Percentiles rank a stretch among this genome's conserved stretches.
Evolutionary conservation across 2,888 invertebrate genomes (phyloP).

Genomic region (Scotopteryx bipunctaria): DNA sequence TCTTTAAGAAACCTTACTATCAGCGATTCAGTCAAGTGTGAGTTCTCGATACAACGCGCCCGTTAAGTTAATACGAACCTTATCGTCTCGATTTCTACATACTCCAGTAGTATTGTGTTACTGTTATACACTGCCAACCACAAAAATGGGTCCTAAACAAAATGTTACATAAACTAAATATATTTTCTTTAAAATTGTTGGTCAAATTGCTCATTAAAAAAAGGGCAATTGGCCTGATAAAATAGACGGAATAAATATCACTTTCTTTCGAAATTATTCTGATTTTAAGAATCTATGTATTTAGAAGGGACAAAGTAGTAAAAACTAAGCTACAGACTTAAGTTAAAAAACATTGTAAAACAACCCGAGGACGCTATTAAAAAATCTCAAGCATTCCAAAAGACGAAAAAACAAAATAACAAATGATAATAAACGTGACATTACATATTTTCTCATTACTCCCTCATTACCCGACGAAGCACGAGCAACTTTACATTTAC

Average conservation of each 20-base stretch:
- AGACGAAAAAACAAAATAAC: slow-evolving; percentile 2
- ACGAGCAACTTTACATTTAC: slow-evolving; percentile 27
- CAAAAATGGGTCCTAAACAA: too few species aligned
- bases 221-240: too few species aligned
- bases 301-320: too few species aligned
- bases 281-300: too few species aligned
- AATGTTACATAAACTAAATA: too few species aligned
- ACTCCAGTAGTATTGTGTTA: slow-evolving; percentile 43
- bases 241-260: too few species aligned
- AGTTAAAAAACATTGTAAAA: too few species aligned
- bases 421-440: background rate
- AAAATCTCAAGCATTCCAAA: background rate
- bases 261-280: too few species aligned
- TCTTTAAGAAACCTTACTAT: slow-evolving; percentile 37
- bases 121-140: slow-evolving; percentile 32
- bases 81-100: slow-evolving; percentile 32
- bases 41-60: slow-evolving; percentile 59
- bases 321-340: too few species aligned
- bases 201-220: too few species aligned
- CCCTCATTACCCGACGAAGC: slow-evolving; percentile 17
- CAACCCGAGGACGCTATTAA: background rate
- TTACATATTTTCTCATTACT: slow-evolving; percentile 33
- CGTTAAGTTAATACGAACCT: slow-evolving; percentile 42
- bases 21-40: slow-evolving; percentile 50
- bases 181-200: too few species aligned